Percentiles rank a stretch among this genome's conserved stretches.
phyloP scores from a whole-genome alignment of 2,888 invertebrate genomes.

The Tetragonisca angustula region DNA sequence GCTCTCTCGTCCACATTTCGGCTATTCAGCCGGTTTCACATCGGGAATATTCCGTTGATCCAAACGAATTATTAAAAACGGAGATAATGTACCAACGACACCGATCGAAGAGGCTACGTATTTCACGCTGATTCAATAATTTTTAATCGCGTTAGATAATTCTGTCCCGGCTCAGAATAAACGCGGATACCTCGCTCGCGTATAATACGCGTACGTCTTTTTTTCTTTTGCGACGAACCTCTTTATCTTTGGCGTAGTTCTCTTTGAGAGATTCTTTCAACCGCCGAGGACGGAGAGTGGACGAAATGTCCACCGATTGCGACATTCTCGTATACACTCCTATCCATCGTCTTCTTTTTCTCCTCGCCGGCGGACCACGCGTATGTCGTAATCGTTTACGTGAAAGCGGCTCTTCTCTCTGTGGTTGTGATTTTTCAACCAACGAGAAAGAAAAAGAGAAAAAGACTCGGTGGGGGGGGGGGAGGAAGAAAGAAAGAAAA shows the following conservation, averaged over 20 bases:
- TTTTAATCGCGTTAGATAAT: constrained; percentile 36
- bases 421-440: not conserved
- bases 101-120: not conserved
- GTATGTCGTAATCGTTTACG: constrained; percentile 18
- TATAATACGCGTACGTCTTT: not conserved
- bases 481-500: not conserved
- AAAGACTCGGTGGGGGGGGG: too few relatives aligned
- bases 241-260: too few relatives aligned
- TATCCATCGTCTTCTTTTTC: not conserved
- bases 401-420: constrained; percentile 5
- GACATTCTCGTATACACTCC: constrained; percentile 1
- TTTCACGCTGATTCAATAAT: constrained; percentile 49
- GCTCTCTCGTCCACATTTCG: not conserved
- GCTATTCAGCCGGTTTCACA: not conserved
- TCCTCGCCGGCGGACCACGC: not conserved
- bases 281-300: not conserved
- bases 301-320: constrained; percentile 3
- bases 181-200: constrained; percentile 1
- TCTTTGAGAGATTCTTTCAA: constrained; percentile 17
- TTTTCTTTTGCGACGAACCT: constrained; percentile 2
- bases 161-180: constrained; percentile 14
- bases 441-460: too few relatives aligned
- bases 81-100: constrained; percentile 3
- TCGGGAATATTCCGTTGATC: constrained; percentile 21
- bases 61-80: not conserved